These are phyloP conservation scores for Genyomyrus donnyi DNA, from an alignment of 2,113 vertebrate genomes.

Conservation along the genomic window DNA sequence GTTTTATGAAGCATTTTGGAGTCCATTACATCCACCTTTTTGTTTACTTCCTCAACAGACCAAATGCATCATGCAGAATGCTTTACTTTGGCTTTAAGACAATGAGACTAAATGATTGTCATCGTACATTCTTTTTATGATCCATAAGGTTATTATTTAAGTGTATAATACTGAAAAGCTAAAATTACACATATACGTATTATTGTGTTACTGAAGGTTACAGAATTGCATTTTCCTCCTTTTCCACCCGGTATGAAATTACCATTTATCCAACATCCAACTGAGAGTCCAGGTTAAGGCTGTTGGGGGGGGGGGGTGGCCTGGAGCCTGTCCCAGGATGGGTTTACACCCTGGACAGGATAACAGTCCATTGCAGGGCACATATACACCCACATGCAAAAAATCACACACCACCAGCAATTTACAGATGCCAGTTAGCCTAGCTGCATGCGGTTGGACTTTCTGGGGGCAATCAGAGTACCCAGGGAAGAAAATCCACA, in stretches of 20 bases:
- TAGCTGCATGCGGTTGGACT: not conserved
- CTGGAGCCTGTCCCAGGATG: not conserved
- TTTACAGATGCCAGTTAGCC: not conserved
- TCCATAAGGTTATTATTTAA: not conserved
- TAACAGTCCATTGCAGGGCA: not conserved
- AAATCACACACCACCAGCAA: not conserved
- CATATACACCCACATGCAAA: not conserved
- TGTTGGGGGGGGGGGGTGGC: not conserved
- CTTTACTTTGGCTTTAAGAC: not conserved
- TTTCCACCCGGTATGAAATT: not conserved
- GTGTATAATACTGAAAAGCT: not conserved
- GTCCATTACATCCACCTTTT: not conserved
- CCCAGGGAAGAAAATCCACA: not conserved
- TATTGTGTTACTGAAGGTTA: not conserved
- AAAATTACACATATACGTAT: not conserved
- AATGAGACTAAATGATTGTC: not conserved
- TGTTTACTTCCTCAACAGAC: not conserved
- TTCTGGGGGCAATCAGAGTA: not conserved
- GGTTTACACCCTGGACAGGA: not conserved
- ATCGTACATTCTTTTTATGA: not conserved
- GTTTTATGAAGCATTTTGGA: not conserved
- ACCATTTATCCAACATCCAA: not conserved
- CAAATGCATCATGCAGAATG: not conserved
- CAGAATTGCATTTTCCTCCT: not conserved
- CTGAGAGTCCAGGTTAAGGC: not conserved